Evolutionary conservation across 2,113 vertebrate genomes (phyloP), one percentile per base, ranked within the genome.

Genomic region (Neolamprologus longior): DNA sequence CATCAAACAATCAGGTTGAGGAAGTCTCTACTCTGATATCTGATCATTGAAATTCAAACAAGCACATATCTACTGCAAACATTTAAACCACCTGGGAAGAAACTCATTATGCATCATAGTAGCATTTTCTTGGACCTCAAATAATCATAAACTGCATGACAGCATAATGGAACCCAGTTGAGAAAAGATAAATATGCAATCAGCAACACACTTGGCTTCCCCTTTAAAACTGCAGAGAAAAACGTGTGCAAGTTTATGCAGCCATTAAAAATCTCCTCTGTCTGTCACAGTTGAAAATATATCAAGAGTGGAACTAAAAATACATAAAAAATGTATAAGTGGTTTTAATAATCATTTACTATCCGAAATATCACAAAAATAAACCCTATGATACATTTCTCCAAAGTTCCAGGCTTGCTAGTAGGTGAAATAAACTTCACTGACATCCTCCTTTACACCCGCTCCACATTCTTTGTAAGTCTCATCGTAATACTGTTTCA

Each of bases 1-100:
- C 63, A 90, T 94, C 88, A 93, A 92, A 90, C 87, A 86, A 89
- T 92, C 76, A 83, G 86, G 89, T 50, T 71, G 55, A 73, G 50
- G 50, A 78, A 28, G 54, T 63, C 80, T 85, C 53, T 28, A 13
- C 37, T 33, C 78, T 68, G 40, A 61, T 88, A 91, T 92, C 63
- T 79, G 90, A 91, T 94, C 83, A 94, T 89, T 92, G 89, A 93
- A 94, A 95, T 89, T 91, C 91, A 94, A 93, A 92, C 91, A 83
- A 92, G 89, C 76, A 88, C 88, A 81, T 85, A 93, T 91, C 81
- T 76, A 80, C 82, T 52, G 87, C 87, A 91, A 91, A 93, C 89
- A 93, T 94, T 93, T 89, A 93, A 94, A 94, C 92, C 57, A 90
- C 81, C 71, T 50, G 11, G 85, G 90, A 90, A 87, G 86, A 93